Conservation (phyloP, 37 sponge, comb jelly and placozoan genomes). For the Oopsacas minuta region DNA sequence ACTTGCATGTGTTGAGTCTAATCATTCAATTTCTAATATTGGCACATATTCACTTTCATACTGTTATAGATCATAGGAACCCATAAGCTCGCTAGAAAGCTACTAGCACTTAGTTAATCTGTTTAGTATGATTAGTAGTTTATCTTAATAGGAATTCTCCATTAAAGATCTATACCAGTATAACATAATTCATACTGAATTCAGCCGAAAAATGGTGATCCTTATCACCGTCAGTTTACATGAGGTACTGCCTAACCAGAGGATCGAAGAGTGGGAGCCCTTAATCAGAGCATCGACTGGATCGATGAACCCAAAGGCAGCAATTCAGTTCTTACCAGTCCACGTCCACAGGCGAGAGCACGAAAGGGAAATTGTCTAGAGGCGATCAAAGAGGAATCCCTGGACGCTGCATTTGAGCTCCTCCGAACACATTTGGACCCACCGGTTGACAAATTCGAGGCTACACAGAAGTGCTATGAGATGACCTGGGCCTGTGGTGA, state of each 20-base stretch:
- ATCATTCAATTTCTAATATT: no score
- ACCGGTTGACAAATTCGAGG: background rate
- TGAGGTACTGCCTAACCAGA: background rate
- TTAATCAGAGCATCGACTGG: background rate
- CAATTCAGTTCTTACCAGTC: background rate
- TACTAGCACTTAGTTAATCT: no score
- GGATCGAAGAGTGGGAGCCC: background rate
- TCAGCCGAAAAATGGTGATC: background rate
- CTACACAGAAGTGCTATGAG: background rate
- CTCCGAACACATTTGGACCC: background rate
- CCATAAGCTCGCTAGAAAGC: no score
- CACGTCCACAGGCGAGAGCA: background rate
- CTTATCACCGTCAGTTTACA: background rate
- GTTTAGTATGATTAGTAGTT: no score
- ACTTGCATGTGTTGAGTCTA: no score
- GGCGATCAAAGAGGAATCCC: background rate
- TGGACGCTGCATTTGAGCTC: background rate
- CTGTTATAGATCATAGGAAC: no score
- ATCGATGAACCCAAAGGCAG: background rate
- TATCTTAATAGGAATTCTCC: no score
- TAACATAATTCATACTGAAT: conserved; percentile 1
- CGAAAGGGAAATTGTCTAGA: background rate
- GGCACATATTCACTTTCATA: no score
- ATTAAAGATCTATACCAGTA: no score
- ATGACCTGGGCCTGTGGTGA: conserved; percentile 7